Percentiles rank a stretch among this genome's conserved stretches.
These are phyloP conservation scores for Argyrosomus regius DNA, from an alignment of 2,797 vertebrate species.

Conservation along the genomic window DNA sequence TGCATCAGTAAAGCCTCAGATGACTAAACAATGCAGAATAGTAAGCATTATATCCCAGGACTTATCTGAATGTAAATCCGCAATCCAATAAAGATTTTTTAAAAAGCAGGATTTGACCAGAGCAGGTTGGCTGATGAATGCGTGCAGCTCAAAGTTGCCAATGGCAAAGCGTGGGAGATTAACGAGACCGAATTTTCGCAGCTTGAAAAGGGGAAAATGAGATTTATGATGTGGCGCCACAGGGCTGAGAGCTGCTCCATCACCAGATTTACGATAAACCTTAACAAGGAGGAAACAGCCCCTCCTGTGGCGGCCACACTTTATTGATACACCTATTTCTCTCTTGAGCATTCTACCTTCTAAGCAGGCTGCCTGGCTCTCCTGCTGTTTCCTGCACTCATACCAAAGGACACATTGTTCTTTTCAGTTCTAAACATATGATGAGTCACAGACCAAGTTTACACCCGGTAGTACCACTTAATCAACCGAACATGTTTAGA, in stretches of 20 bases:
- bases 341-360: conserved; percentile 59
- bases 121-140: conserved; percentile 84
- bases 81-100: conserved; percentile 47
- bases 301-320: conserved; percentile 76
- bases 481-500: conserved; percentile 2
- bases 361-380: conserved; percentile 49
- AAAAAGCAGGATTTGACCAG: conserved; percentile 72
- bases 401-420: conserved; percentile 59
- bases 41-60: conserved; percentile 16
- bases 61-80: conserved; percentile 54
- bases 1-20: conserved; percentile 50
- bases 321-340: conserved; percentile 82
- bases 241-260: conserved; percentile 86
- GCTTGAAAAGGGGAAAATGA: conserved; percentile 85
- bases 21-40: conserved; percentile 43
- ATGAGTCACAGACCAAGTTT: conserved; percentile 57
- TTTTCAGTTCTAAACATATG: conserved; percentile 54
- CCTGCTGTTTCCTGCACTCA: conserved; percentile 55
- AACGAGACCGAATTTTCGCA: conserved; percentile 85
- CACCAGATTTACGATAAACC: conserved; percentile 89
- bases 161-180: conserved; percentile 85
- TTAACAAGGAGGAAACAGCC: conserved; percentile 85
- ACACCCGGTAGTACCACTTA: neutral
- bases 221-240: conserved; percentile 86
- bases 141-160: conserved; percentile 82